Conservation (phyloP, 2,113 vertebrate species). For the Hippocampus abdominalis region DNA sequence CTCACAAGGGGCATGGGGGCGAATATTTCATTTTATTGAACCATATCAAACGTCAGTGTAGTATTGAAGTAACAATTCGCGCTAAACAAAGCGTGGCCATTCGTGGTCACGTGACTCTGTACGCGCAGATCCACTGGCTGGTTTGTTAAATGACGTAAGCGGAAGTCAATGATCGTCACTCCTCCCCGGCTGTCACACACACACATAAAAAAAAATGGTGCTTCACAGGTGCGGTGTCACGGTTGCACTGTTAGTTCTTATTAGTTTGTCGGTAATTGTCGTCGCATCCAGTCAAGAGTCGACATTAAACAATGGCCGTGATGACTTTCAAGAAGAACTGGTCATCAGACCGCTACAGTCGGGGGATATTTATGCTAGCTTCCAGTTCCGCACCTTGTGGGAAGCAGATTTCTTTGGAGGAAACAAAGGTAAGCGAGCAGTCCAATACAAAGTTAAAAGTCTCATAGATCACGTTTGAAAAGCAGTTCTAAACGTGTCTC, state of each 20-base stretch:
- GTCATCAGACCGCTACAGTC: slow-evolving; percentile 85
- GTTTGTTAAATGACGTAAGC: slow-evolving; percentile 24
- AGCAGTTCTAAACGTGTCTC: neutral
- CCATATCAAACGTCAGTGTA: fast-evolving
- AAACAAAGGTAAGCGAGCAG: slow-evolving; percentile 70
- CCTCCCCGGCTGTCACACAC: neutral
- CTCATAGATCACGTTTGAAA: neutral
- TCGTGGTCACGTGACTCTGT: neutral
- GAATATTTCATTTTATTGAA: neutral
- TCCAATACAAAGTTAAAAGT: slow-evolving; percentile 5
- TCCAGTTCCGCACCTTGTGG: slow-evolving; percentile 91
- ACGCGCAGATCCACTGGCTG: slow-evolving; percentile 46
- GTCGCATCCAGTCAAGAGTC: neutral
- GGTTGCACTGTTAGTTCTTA: slow-evolving; percentile 33
- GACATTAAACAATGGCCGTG: slow-evolving; percentile 5
- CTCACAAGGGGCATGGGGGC: too few relatives aligned
- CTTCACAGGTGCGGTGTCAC: slow-evolving; percentile 20
- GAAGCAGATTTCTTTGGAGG: slow-evolving; percentile 75
- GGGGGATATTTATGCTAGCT: slow-evolving; percentile 88
- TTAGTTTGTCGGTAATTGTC: neutral
- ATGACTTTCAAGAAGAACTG: slow-evolving; percentile 82
- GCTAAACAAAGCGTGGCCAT: slow-evolving; percentile 39
- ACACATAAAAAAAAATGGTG: slow-evolving; percentile 60
- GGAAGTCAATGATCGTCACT: slow-evolving; percentile 41
- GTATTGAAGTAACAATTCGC: neutral